A percentile compares a stretch with the other conserved stretches of the same genome.
Evolutionary conservation across 2,797 vertebrate genomes (phyloP).

Genomic region (Peromyscus melanophrys): DNA sequence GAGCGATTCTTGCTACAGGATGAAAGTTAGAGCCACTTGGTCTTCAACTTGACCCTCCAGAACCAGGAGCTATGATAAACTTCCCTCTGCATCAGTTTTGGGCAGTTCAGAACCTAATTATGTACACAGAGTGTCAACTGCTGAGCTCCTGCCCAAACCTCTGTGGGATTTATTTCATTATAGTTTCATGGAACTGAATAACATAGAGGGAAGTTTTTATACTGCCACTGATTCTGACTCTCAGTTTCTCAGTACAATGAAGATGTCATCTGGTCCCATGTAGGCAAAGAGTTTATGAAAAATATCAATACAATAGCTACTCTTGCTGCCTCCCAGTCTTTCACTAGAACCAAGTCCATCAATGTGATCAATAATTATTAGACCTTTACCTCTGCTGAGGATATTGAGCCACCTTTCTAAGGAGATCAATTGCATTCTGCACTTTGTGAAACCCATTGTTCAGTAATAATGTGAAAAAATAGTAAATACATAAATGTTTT

Average conservation of each 20-base stretch:
- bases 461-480: conserved; percentile 1
- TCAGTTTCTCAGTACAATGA: background rate
- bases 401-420: background rate
- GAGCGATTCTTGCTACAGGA: background rate
- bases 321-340: background rate
- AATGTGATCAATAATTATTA: conserved; percentile 39
- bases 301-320: background rate
- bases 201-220: background rate
- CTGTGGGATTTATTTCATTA: background rate
- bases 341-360: background rate
- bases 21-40: background rate
- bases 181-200: background rate
- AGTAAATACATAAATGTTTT: background rate
- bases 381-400: background rate
- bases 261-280: background rate
- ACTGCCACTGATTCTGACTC: background rate
- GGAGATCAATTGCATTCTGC: background rate
- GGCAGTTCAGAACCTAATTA: background rate
- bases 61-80: background rate
- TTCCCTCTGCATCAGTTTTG: background rate
- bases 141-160: too few species aligned
- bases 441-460: background rate
- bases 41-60: background rate
- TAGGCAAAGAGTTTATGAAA: background rate
- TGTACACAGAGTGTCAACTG: background rate